Evolutionary conservation across 2,797 vertebrate genomes (phyloP).

Genomic region (Chanos chanos): DNA sequence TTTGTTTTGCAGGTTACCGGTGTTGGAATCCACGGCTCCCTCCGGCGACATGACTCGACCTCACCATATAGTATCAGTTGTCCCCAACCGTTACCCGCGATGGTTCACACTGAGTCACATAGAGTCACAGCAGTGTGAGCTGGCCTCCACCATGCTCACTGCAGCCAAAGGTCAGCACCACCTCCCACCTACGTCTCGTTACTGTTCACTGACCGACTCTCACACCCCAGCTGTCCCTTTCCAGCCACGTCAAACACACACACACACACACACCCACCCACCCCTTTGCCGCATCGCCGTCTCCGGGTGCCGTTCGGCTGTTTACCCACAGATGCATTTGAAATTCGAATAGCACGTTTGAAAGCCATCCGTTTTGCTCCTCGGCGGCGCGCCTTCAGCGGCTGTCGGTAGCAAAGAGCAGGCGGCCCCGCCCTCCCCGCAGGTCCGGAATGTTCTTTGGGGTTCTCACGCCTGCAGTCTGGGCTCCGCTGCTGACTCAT

Average conservation of each 20-base stretch:
- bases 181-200: background rate
- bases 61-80: conserved; percentile 90
- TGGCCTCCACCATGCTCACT: conserved; percentile 98
- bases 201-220: background rate
- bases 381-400: too few species aligned
- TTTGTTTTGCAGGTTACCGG: conserved; percentile 76
- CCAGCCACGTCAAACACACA: too few species aligned
- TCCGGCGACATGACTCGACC: conserved; percentile 85
- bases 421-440: too few species aligned
- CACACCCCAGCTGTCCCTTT: too few species aligned
- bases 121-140: conserved; percentile 98
- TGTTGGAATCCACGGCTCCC: conserved; percentile 87
- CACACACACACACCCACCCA: too few species aligned
- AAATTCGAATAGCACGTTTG: too few species aligned
- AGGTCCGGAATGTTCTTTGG: too few species aligned
- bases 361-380: too few species aligned
- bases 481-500: conserved; percentile 31
- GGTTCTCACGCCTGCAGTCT: background rate
- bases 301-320: too few species aligned
- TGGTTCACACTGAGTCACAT: conserved; percentile 99
- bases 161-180: conserved; percentile 92
- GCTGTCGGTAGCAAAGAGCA: too few species aligned
- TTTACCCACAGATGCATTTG: too few species aligned
- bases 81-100: conserved; percentile 91
- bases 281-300: too few species aligned